Base-by-base conservation (phyloP, 2,797 vertebrate genomes). In the Argya squamiceps region DNA sequence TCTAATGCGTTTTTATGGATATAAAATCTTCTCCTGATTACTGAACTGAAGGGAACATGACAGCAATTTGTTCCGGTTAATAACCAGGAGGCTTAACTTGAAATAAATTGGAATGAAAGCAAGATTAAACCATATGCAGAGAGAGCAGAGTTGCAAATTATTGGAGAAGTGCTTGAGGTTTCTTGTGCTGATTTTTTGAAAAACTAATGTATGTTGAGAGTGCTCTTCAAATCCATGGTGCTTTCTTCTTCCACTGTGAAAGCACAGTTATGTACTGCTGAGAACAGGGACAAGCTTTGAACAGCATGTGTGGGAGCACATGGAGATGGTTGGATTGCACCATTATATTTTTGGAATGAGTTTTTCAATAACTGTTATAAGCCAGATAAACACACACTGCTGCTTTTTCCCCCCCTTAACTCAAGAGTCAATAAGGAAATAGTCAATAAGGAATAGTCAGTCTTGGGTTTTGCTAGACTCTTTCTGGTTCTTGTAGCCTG, bases 11-110 rank as follows among this genome's bases (percentile, higher is more conserved):
- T 96, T 96, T 96, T 94, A 84, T 79, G 85, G 67, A 49, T 96
- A 79, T 80, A 89, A 95, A 95, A 77, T 79, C 95, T 95, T 90
- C 63, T 47, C 74, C 74, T 86, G 74, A 90, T 96, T 94, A 89
- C 56, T 1, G 5, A 95, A 67, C 56, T 87, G 94, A 95, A 90
- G 69, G 83, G 49, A 95, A 95, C 80, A 92, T 15, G 67, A 90
- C 91, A 92, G 63, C 77, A 93, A 93, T 96, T 95, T 96, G 93
- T 96, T 95, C 70, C 0, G 0, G 93, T 88, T 95, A 95, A 92
- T 95, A 95, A 90, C 73, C 80, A 70, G 67, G 47, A 90, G 52
- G 77, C 76, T 93, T 84, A 94, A 84, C 70, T 79, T 90, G 85
- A 90, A 95, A 73, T 82, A 62, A 88, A n/a, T 84, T 93, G 89